Conservation (phyloP, 2,113 vertebrate genomes). For the Limnothrissa miodon region DNA sequence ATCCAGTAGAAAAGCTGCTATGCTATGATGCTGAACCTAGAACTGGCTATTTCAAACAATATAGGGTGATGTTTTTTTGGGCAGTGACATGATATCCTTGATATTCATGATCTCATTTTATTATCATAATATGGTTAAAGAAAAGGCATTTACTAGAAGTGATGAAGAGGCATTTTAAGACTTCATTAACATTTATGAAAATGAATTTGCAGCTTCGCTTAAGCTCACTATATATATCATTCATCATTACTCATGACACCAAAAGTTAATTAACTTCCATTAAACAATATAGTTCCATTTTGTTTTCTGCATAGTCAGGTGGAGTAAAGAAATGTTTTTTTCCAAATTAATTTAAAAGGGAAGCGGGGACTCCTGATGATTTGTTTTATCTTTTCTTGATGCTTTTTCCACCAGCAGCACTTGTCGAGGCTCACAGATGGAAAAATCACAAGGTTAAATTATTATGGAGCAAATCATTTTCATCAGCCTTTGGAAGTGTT, state of each 20-base stretch:
- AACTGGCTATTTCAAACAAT: background rate
- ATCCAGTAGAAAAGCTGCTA: no score
- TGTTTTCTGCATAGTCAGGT: conserved; percentile 36
- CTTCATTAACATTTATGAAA: conserved; percentile 45
- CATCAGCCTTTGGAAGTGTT: conserved; percentile 54
- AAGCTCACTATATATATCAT: conserved; percentile 37
- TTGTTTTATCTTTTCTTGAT: conserved; percentile 3
- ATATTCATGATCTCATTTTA: conserved; percentile 22
- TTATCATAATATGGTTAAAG: background rate
- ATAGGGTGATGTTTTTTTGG: background rate
- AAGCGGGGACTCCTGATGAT: background rate
- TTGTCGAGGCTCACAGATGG: conserved; percentile 39
- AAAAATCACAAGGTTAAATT: conserved; percentile 54
- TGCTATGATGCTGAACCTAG: background rate
- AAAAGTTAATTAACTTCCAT: conserved; percentile 40
- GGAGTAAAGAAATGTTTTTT: conserved; percentile 38
- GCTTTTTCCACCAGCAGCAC: conserved; percentile 13
- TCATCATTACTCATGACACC: conserved; percentile 39
- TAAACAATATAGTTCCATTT: conserved; percentile 20
- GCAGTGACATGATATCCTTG: background rate
- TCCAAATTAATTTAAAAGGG: conserved; percentile 35
- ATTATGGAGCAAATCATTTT: conserved; percentile 58
- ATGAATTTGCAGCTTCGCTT: conserved; percentile 36
- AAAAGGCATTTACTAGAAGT: conserved; percentile 10
- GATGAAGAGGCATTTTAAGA: conserved; percentile 35